These are phyloP conservation scores for Oreochromis mossambicus DNA, from an alignment of 2,797 vertebrate genomes.

Conservation along the genomic window DNA sequence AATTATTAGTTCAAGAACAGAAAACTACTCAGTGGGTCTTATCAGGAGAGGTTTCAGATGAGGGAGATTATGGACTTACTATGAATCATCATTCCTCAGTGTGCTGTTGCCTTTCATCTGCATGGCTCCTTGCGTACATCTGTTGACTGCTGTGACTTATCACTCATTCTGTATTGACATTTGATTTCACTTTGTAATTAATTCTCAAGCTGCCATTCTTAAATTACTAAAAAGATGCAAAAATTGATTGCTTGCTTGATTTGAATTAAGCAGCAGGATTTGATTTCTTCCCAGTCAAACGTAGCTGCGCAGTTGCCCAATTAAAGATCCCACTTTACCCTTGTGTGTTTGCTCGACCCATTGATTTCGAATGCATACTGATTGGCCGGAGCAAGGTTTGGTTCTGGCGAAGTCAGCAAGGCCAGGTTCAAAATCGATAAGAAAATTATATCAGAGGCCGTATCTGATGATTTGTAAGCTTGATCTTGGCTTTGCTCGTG, in stretches of 20 bases:
- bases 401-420: slow-evolving; percentile 14
- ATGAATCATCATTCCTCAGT: slow-evolving; percentile 13
- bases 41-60: background rate
- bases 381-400: slow-evolving; percentile 8
- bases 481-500: background rate
- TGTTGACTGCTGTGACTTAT: background rate
- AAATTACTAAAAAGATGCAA: background rate
- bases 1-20: background rate
- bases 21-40: background rate
- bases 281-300: background rate
- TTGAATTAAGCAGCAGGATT: background rate
- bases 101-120: slow-evolving; percentile 21
- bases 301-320: background rate
- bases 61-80: background rate
- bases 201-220: background rate
- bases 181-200: slow-evolving; percentile 14
- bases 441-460: slow-evolving; percentile 27
- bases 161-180: slow-evolving; percentile 15
- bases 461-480: slow-evolving; percentile 14
- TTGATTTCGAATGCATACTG: slow-evolving; percentile 38
- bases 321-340: slow-evolving; percentile 1
- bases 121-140: background rate
- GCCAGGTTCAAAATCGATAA: slow-evolving; percentile 33
- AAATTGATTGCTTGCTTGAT: background rate
- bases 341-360: background rate